phyloP scores from a whole-genome alignment of 2,888 invertebrate genomes.

The Hirudinaria manillensis region DNA sequence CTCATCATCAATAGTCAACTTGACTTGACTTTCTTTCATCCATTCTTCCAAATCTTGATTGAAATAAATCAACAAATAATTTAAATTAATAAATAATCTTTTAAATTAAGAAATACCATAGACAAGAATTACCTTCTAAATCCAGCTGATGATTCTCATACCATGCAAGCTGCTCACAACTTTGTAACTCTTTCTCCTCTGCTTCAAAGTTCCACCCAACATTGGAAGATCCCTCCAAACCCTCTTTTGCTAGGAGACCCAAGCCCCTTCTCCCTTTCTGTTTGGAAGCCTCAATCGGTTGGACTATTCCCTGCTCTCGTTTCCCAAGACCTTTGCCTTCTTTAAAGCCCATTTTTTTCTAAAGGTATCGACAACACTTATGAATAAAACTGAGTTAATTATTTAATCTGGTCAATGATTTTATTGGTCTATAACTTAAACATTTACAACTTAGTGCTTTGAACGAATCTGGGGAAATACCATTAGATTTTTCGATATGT shows the following conservation, averaged over 20 bases:
- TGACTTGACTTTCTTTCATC: conserved; percentile 46
- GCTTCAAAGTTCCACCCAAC: conserved; percentile 63
- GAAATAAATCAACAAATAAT: neutral
- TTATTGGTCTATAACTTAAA: too few relatives aligned
- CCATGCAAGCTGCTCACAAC: conserved; percentile 17
- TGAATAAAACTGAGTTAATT: too few relatives aligned
- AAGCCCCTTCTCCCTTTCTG: conserved; percentile 79
- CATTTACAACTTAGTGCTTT: neutral
- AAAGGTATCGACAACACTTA: neutral
- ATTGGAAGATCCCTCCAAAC: conserved; percentile 59
- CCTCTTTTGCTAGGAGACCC: conserved; percentile 62
- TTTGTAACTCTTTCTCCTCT: conserved; percentile 52
- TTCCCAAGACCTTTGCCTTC: conserved; percentile 79
- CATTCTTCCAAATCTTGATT: neutral
- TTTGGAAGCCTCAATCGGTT: conserved; percentile 71
- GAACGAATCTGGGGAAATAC: too few relatives aligned
- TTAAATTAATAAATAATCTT: neutral
- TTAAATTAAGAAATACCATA: neutral
- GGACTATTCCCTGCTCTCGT: conserved; percentile 71
- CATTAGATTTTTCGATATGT: too few relatives aligned
- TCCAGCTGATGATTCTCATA: neutral
- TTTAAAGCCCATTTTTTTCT: conserved; percentile 74
- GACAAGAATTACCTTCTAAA: neutral
- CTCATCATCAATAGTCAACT: conserved; percentile 70
- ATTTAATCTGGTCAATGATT: neutral